A percentile compares a stretch with the other conserved stretches of the same genome.
phyloP scores from a whole-genome alignment of 92 coral and sea anemone genomes.

The Heliopora coerulea region DNA sequence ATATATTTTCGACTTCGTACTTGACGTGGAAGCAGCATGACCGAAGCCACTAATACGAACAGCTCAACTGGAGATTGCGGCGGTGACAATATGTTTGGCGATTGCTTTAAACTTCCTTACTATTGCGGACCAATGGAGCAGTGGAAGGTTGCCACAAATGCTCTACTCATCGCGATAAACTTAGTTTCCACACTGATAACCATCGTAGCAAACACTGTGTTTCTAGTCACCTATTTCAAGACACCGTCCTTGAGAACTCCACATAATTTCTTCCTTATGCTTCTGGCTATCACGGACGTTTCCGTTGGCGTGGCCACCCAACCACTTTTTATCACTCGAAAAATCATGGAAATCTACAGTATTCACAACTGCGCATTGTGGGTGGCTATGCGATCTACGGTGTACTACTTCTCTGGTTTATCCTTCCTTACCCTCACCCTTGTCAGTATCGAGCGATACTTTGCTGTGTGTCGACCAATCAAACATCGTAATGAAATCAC shows the following conservation, averaged over 20 bases:
- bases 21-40: no score
- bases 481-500: constrained; percentile 41
- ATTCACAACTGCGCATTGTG: constrained; percentile 43
- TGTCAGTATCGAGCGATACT: constrained; percentile 53
- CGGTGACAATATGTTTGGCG: not conserved
- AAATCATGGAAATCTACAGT: constrained; percentile 43
- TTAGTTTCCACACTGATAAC: constrained; percentile 28
- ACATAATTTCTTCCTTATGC: constrained; percentile 35
- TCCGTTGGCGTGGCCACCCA: constrained; percentile 41
- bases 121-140: constrained; percentile 14
- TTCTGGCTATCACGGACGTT: constrained; percentile 46
- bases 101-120: constrained; percentile 27
- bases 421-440: constrained; percentile 48
- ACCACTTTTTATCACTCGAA: constrained; percentile 41
- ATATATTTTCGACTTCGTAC: no score
- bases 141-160: constrained; percentile 34
- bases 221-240: constrained; percentile 31
- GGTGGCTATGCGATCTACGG: constrained; percentile 25
- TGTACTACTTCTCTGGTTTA: constrained; percentile 43
- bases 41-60: no score
- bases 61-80: no score
- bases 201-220: constrained; percentile 32
- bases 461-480: constrained; percentile 47
- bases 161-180: constrained; percentile 33
- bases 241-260: constrained; percentile 28